Base-by-base conservation (phyloP, 2,113 vertebrate genomes). In the Serinus canaria region DNA sequence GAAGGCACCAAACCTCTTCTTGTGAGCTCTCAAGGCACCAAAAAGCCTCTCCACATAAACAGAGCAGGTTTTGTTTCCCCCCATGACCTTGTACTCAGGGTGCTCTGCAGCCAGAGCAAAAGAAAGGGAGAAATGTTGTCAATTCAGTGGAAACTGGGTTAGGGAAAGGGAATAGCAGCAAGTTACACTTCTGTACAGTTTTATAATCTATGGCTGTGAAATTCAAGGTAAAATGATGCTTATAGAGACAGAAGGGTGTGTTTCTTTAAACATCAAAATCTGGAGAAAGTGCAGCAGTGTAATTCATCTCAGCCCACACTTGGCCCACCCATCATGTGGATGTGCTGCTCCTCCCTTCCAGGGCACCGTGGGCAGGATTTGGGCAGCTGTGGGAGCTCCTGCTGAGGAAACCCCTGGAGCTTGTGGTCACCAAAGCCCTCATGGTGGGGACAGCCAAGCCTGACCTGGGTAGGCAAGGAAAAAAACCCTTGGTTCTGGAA, bases 191-290 rank as follows among this genome's bases (percentile, higher is more conserved):
- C 27, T 60, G 44, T 41, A 21, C 18, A 30, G 18, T 68, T 87
- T 82, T 78, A 67, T 70, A 91, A 37, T 76, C 53, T 41, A 30
- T n/a, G 31, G 31, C 60, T 44, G 39, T 72, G 91, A 55, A 92
- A 83, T 0, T 43, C 43, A 79, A 83, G 35, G 53, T 73, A 62
- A 90, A 92, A 58, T 18, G 22, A 68, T 79, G 44, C 46, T 91
- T 73, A 22, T 22, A 46, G 81, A 83, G 63, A 66, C 41, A 73
- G 37, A 64, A 74, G 55, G 1, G 4, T 35, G 67, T 73, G 31
- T 62, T 84, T 66, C 46, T 77, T 87, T 47, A 53, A 68, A 49
- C 24, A 69, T 64, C 73, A 52, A 56, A 52, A 41, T 69, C 53
- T 77, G 55, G 31, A 81, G 41, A 53, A 43, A 62, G 73, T 5